phyloP scores from a whole-genome alignment of 1,140 invertebrate species.

The Diabrotica virgifera region DNA sequence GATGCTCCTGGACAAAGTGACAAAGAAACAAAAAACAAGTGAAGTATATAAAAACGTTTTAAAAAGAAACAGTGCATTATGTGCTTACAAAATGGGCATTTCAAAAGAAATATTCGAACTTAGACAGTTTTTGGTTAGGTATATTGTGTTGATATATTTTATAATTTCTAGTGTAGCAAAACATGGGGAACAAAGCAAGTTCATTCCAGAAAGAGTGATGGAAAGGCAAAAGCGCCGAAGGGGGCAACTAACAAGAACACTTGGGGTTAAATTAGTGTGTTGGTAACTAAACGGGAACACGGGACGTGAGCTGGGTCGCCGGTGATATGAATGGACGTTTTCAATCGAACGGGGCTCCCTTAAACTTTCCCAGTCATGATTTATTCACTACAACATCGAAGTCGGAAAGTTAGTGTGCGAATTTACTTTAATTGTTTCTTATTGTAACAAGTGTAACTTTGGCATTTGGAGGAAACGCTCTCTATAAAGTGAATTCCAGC shows the following conservation, averaged over 20 bases:
- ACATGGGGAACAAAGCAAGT: too few relatives aligned
- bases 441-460: conserved; percentile 4
- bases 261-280: conserved; percentile 26
- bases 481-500: neutral
- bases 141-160: too few relatives aligned
- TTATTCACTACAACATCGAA: conserved; percentile 8
- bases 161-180: too few relatives aligned
- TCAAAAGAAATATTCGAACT: too few relatives aligned
- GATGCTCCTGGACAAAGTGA: too few relatives aligned
- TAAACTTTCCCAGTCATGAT: conserved; percentile 17
- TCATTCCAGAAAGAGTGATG: too few relatives aligned
- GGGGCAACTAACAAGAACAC: conserved; percentile 23
- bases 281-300: conserved; percentile 23
- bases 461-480: neutral
- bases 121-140: too few relatives aligned
- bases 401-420: conserved; percentile 3
- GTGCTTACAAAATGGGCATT: too few relatives aligned
- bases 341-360: conserved; percentile 25
- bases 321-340: conserved; percentile 30
- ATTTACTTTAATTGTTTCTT: conserved; percentile 4
- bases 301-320: conserved; percentile 18
- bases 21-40: too few relatives aligned
- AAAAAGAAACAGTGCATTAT: too few relatives aligned
- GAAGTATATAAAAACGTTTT: too few relatives aligned
- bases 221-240: neutral